These are phyloP conservation scores for Paelopatides confundens DNA, from an alignment of 53 echinoderm and acorn worm genomes.

Conservation along the genomic window DNA sequence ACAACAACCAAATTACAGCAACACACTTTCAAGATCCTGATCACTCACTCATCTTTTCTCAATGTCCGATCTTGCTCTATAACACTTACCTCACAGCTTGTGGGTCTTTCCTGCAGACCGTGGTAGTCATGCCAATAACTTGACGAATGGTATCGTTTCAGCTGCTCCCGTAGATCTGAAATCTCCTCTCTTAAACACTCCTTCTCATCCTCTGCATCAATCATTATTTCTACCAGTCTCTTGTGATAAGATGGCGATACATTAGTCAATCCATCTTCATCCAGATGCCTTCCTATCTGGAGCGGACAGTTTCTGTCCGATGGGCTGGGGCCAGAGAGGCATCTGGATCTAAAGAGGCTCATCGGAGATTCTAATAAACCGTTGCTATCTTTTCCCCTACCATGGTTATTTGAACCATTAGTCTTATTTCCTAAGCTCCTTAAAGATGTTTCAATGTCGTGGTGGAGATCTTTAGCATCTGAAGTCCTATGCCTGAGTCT, in stretches of 20 bases:
- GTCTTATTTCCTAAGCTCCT: background rate
- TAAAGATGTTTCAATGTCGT: background rate
- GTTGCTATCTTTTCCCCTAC: background rate
- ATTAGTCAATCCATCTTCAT: conserved; percentile 85
- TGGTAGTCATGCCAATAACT: conserved; percentile 14
- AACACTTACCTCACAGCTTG: conserved; percentile 22
- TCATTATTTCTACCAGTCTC: conserved; percentile 11
- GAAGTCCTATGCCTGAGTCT: background rate
- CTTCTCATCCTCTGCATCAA: background rate
- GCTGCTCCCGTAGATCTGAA: conserved; percentile 62
- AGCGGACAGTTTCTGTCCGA: conserved; percentile 52
- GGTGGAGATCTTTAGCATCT: background rate
- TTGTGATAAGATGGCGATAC: conserved; percentile 63
- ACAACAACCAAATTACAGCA: too few relatives aligned
- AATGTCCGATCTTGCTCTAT: too few relatives aligned
- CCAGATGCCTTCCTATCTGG: conserved; percentile 82
- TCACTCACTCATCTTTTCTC: too few relatives aligned
- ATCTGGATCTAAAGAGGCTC: conserved; percentile 28
- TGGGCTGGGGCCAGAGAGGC: conserved; percentile 27
- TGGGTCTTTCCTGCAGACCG: background rate
- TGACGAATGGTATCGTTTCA: conserved; percentile 37
- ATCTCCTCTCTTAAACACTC: conserved; percentile 44
- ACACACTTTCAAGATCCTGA: too few relatives aligned
- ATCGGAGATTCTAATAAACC: background rate
- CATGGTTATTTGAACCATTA: background rate